These are phyloP conservation scores for Myotis yumanensis DNA, from an alignment of 2,113 vertebrate species.

Conservation along the genomic window DNA sequence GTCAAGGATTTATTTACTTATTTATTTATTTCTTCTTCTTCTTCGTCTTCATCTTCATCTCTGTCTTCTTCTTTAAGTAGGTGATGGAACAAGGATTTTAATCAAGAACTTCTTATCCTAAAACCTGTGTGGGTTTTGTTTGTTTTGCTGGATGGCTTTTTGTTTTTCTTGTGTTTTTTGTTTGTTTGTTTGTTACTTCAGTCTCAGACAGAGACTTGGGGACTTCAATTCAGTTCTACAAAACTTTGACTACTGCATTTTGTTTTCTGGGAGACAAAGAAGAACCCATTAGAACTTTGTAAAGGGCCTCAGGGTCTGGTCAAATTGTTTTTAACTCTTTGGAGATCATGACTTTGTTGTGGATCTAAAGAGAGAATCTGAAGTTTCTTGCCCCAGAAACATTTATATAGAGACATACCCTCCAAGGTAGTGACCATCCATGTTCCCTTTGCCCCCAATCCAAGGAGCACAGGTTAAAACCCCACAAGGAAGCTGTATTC, in stretches of 20 bases:
- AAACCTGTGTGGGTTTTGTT: not conserved
- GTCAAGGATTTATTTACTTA: not conserved
- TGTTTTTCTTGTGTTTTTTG: not conserved
- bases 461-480: not conserved
- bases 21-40: too few species aligned
- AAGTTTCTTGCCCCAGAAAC: not conserved
- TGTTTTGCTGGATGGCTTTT: not conserved
- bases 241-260: not conserved
- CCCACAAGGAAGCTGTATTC: not conserved
- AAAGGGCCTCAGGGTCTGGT: not conserved
- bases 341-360: not conserved
- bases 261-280: conserved; percentile 1
- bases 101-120: not conserved
- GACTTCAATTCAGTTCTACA: not conserved
- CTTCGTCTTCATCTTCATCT: not conserved
- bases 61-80: not conserved
- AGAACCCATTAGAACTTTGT: not conserved
- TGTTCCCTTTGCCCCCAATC: not conserved
- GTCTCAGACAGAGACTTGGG: not conserved
- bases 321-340: not conserved
- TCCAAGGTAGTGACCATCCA: not conserved
- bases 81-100: not conserved
- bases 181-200: not conserved
- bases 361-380: not conserved
- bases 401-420: not conserved